These are phyloP conservation scores for Andrena bicolor DNA, from an alignment of 2,888 invertebrate species.

Conservation along the genomic window DNA sequence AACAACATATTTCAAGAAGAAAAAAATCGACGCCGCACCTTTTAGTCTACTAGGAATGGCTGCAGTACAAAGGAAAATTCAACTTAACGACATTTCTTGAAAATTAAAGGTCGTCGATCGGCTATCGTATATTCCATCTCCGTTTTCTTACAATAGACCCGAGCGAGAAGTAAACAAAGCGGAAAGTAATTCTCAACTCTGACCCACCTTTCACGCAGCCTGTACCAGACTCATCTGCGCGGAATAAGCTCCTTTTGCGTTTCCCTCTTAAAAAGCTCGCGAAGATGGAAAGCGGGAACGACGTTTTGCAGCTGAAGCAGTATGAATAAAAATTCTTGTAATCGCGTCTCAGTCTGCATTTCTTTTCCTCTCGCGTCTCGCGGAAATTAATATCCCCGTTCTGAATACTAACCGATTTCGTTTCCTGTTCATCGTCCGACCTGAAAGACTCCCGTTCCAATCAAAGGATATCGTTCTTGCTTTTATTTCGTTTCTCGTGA, in stretches of 20 bases:
- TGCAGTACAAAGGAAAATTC: too few relatives aligned
- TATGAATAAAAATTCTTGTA: constrained; percentile 49
- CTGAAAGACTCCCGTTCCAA: neutral
- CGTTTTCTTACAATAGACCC: neutral
- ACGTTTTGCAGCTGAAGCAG: constrained; percentile 44
- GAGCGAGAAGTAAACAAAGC: constrained; percentile 11
- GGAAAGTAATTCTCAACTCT: constrained; percentile 31
- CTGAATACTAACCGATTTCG: constrained; percentile 51
- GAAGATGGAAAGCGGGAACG: constrained; percentile 12
- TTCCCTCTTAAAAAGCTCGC: neutral
- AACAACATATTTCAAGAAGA: too few relatives aligned
- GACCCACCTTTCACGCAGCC: neutral
- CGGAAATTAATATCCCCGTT: constrained; percentile 55
- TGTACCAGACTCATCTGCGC: neutral
- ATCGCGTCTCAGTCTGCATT: constrained; percentile 32
- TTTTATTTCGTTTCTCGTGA: constrained; percentile 21
- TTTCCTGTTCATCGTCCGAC: constrained; percentile 29
- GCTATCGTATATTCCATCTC: neutral
- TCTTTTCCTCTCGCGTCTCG: constrained; percentile 19
- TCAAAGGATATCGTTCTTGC: neutral
- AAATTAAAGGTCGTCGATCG: neutral
- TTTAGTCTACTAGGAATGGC: too few relatives aligned
- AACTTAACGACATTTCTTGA: neutral
- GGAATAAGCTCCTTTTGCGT: constrained; percentile 18
- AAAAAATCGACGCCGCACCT: too few relatives aligned